A percentile compares a stretch with the other conserved stretches of the same genome.
phyloP scores from a whole-genome alignment of 2,888 invertebrate species.

The Thecophora atra region DNA sequence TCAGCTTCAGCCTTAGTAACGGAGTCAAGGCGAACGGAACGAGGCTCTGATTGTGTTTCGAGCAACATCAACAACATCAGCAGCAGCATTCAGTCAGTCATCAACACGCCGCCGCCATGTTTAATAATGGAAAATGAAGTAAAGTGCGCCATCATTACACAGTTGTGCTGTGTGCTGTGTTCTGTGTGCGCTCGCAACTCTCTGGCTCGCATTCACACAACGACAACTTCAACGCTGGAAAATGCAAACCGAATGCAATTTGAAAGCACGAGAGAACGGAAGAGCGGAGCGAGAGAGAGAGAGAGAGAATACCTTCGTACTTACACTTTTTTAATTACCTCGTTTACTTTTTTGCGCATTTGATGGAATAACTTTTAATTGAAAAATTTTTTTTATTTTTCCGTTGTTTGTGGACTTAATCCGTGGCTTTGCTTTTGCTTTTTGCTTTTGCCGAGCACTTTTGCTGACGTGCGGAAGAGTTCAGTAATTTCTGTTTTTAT shows the following conservation, averaged over 20 bases:
- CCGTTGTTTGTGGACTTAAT: constrained; percentile 12
- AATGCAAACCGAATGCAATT: constrained; percentile 22
- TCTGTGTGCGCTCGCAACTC: not conserved
- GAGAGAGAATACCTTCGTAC: constrained; percentile 41
- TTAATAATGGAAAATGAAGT: constrained; percentile 36
- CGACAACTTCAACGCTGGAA: not conserved
- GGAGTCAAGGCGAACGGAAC: not conserved
- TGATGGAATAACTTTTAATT: constrained; percentile 63
- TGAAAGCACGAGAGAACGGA: constrained; percentile 5
- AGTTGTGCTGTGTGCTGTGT: not conserved
- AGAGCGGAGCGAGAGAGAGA: not conserved
- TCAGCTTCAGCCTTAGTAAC: not conserved
- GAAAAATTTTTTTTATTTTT: constrained; percentile 55
- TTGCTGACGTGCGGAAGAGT: no score
- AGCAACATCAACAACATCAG: not conserved
- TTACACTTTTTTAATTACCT: constrained; percentile 52
- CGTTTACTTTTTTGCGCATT: constrained; percentile 45
- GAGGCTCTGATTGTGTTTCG: not conserved
- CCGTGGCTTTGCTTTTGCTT: not conserved
- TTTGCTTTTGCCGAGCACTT: no score
- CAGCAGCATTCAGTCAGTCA: constrained; percentile 4
- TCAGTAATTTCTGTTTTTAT: not conserved
- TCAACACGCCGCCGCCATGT: constrained; percentile 25
- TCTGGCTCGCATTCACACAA: not conserved
- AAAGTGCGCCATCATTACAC: constrained; percentile 27